Evolutionary conservation across 2,888 invertebrate genomes (phyloP).

Genomic region (Leuctra nigra): DNA sequence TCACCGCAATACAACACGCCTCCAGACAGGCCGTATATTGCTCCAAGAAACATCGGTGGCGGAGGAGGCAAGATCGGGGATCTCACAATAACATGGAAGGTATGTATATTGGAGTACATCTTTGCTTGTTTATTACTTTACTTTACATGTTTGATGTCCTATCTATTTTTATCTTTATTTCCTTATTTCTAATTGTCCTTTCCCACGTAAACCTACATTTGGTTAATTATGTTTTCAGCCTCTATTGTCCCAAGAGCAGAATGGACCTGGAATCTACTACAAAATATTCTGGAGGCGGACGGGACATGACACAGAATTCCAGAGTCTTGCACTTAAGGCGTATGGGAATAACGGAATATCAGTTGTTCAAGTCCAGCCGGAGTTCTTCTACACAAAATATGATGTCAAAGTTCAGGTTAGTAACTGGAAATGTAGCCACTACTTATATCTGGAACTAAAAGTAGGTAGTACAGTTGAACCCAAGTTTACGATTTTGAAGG

Average conservation of each 20-base stretch:
- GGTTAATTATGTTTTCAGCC: conserved; percentile 43
- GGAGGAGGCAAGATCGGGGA: conserved; percentile 96
- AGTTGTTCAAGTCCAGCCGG: conserved; percentile 65
- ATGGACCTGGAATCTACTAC: conserved; percentile 85
- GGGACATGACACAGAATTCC: conserved; percentile 67
- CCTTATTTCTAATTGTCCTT: too few species aligned
- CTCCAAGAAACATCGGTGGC: conserved; percentile 76
- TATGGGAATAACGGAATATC: conserved; percentile 70
- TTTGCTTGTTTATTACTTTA: background rate
- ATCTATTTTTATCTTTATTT: background rate
- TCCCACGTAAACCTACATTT: conserved; percentile 9
- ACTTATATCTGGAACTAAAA: too few species aligned
- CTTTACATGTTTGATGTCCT: background rate
- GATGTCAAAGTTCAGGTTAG: conserved; percentile 73
- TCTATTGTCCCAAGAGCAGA: conserved; percentile 68
- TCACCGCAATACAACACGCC: conserved; percentile 82
- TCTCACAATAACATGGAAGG: conserved; percentile 81
- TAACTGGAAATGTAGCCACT: too few species aligned
- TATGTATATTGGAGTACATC: conserved; percentile 31
- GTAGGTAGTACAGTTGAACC: too few species aligned
- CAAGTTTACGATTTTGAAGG: too few species aligned
- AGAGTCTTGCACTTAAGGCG: conserved; percentile 59
- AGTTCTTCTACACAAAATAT: conserved; percentile 75
- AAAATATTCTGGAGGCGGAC: conserved; percentile 81
- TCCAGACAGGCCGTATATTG: conserved; percentile 68